Percentiles rank a stretch among this genome's conserved stretches.
Evolutionary conservation across 2,797 vertebrate species (phyloP).

Genomic region (Parauchenoglanis punctatus): DNA sequence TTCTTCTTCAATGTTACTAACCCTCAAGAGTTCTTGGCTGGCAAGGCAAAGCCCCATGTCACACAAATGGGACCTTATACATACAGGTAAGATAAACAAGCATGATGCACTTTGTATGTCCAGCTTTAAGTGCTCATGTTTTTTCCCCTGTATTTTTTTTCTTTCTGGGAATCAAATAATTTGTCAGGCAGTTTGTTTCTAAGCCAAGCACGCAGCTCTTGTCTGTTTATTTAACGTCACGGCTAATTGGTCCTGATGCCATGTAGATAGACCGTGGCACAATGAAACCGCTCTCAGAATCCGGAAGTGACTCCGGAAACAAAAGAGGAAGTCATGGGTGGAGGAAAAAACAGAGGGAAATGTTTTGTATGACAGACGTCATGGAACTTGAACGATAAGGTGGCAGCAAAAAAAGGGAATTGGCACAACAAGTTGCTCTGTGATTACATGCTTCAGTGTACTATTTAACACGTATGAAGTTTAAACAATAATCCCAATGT

Average conservation of each 20-base stretch:
- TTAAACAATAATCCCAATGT: background rate
- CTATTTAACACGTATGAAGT: background rate
- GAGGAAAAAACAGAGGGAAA: constrained; percentile 13
- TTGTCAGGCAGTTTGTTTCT: background rate
- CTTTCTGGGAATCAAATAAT: background rate
- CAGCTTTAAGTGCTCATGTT: background rate
- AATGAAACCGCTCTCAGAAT: background rate
- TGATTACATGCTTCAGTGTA: background rate
- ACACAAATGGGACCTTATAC: constrained; percentile 82
- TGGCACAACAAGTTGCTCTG: background rate
- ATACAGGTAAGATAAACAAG: constrained; percentile 72
- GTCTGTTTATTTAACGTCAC: background rate
- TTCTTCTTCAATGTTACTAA: constrained; percentile 85
- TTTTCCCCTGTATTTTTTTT: background rate
- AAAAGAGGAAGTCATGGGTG: constrained; percentile 14
- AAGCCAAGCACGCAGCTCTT: background rate
- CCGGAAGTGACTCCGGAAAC: background rate
- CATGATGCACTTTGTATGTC: background rate
- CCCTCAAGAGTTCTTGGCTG: constrained; percentile 72
- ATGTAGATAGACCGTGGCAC: background rate
- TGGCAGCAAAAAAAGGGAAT: background rate
- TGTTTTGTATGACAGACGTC: background rate
- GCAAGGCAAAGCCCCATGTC: constrained; percentile 70
- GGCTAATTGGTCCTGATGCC: background rate
- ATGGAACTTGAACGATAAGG: background rate